Conservation (phyloP, 2,888 invertebrate species). For the Macaria liturata region DNA sequence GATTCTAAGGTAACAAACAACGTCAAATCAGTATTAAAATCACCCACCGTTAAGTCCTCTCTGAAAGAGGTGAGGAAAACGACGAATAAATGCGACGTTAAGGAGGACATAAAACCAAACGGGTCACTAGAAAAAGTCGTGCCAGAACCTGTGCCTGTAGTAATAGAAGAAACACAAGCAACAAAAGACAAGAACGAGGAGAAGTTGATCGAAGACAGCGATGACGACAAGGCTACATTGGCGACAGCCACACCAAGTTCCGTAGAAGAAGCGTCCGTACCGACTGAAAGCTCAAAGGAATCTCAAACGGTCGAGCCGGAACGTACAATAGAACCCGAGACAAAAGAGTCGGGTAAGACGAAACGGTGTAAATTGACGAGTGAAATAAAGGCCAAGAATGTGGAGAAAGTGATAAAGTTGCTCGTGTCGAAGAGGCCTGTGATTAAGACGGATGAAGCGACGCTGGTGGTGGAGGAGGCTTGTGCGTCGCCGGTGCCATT, state of each 20-base stretch:
- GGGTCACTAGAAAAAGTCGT: slow-evolving; percentile 35
- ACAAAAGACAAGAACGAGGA: slow-evolving; percentile 31
- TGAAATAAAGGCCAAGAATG: slow-evolving; percentile 66
- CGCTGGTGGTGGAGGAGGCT: slow-evolving; percentile 64
- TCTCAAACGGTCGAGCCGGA: slow-evolving; percentile 35
- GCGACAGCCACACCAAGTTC: slow-evolving; percentile 24
- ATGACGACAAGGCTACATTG: slow-evolving; percentile 21
- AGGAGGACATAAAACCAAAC: slow-evolving; percentile 39
- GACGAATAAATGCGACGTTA: slow-evolving; percentile 37
- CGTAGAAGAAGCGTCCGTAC: slow-evolving; percentile 30
- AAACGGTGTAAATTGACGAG: slow-evolving; percentile 62
- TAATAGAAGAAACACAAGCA: slow-evolving; percentile 38
- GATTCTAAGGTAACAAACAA: slow-evolving; percentile 69
- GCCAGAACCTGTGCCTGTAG: slow-evolving; percentile 22
- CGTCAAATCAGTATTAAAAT: slow-evolving; percentile 72
- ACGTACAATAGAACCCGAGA: slow-evolving; percentile 24
- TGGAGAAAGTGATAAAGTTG: slow-evolving; percentile 72
- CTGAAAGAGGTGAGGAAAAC: slow-evolving; percentile 52
- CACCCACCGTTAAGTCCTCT: slow-evolving; percentile 56
- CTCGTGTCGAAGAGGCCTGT: slow-evolving; percentile 71
- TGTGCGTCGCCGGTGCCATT: slow-evolving; percentile 53
- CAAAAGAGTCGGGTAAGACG: slow-evolving; percentile 30
- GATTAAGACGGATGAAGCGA: slow-evolving; percentile 70
- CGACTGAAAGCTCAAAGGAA: slow-evolving; percentile 31
- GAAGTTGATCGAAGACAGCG: slow-evolving; percentile 27